These are phyloP conservation scores for Ceratosolen solmsi DNA, from an alignment of 1,140 invertebrate genomes.

Conservation along the genomic window DNA sequence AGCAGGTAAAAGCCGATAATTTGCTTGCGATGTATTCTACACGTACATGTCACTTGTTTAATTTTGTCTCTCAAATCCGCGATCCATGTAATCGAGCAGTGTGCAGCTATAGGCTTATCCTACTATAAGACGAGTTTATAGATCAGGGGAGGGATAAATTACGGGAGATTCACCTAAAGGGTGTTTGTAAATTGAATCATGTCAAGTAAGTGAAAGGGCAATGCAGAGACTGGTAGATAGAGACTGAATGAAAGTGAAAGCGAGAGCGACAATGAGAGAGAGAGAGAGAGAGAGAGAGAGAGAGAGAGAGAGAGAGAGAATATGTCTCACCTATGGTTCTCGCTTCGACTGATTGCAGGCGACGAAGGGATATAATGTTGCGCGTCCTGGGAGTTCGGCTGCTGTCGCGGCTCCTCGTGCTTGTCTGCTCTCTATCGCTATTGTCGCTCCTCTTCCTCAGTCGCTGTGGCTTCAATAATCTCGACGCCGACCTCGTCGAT, in stretches of 20 bases:
- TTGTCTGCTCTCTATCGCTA: constrained; percentile 75
- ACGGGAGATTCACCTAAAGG: constrained; percentile 1
- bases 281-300: neutral
- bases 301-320: constrained; percentile 15
- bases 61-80: neutral
- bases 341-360: constrained; percentile 62
- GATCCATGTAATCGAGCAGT: constrained; percentile 23
- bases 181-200: constrained; percentile 56
- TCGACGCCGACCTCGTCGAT: constrained; percentile 65
- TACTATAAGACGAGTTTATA: constrained; percentile 30
- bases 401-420: constrained; percentile 74
- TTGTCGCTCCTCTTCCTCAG: constrained; percentile 75
- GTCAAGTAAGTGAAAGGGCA: constrained; percentile 45
- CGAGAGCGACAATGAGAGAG: neutral
- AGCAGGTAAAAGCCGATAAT: constrained; percentile 3
- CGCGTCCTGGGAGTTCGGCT: constrained; percentile 75
- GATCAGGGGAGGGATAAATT: neutral
- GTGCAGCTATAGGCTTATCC: constrained; percentile 7
- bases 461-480: constrained; percentile 73
- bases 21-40: neutral
- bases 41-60: neutral
- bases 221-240: neutral
- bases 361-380: constrained; percentile 71
- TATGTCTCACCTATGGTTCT: constrained; percentile 36
- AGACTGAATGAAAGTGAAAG: neutral